Percentiles rank a stretch among this genome's conserved stretches.
Conservation (phyloP, 1,140 invertebrate genomes). For the Zelostemma sp. region DNA sequence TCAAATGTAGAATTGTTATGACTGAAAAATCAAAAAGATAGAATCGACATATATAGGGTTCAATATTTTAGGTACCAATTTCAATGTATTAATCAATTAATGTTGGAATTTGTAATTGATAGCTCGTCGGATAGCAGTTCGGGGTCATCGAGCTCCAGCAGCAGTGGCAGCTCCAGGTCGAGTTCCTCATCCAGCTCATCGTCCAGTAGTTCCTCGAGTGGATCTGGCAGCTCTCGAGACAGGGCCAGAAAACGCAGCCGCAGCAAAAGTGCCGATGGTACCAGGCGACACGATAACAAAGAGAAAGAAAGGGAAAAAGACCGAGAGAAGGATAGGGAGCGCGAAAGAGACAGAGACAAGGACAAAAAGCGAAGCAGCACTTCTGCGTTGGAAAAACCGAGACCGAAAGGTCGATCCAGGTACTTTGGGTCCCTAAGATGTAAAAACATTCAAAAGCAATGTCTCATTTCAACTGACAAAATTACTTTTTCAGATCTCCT, state of each 20-base stretch:
- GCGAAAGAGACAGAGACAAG: constrained; percentile 62
- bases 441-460: neutral
- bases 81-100: too few relatives aligned
- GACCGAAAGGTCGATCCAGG: constrained; percentile 71
- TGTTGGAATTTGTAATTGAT: too few relatives aligned
- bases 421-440: constrained; percentile 28
- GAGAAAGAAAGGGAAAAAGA: constrained; percentile 71
- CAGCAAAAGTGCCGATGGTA: constrained; percentile 68
- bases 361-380: constrained; percentile 62
- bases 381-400: constrained; percentile 72
- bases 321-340: constrained; percentile 65
- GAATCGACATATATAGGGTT: too few relatives aligned
- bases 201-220: constrained; percentile 79
- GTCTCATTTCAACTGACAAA: too few relatives aligned
- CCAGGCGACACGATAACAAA: constrained; percentile 69
- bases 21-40: too few relatives aligned
- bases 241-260: constrained; percentile 66
- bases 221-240: constrained; percentile 73
- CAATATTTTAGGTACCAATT: too few relatives aligned
- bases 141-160: constrained; percentile 72
- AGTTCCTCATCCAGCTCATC: constrained; percentile 77
- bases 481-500: constrained; percentile 70
- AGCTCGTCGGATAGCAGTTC: constrained; percentile 85
- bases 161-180: constrained; percentile 76
- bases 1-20: neutral